A percentile compares a stretch with the other conserved stretches of the same genome.
Conservation (phyloP, 2,888 invertebrate genomes). For the Drosophila falleni region DNA sequence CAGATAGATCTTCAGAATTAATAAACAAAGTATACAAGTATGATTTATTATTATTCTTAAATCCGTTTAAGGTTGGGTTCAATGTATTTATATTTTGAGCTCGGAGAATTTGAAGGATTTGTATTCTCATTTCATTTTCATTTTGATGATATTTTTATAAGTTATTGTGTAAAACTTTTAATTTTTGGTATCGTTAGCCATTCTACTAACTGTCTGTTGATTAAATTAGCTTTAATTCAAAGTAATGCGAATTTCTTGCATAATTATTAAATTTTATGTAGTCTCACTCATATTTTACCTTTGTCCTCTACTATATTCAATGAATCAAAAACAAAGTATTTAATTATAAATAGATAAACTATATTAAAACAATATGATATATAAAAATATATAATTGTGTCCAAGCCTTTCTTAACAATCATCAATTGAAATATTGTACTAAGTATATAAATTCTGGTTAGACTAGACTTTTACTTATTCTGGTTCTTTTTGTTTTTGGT, state of each 20-base stretch:
- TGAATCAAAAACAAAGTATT: constrained; percentile 26
- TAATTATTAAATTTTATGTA: constrained; percentile 51
- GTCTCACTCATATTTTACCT: constrained; percentile 71
- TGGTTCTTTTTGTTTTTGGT: neutral
- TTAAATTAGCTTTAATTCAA: constrained; percentile 43
- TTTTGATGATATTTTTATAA: constrained; percentile 11
- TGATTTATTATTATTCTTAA: neutral
- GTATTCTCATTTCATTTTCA: neutral
- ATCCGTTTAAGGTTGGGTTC: neutral
- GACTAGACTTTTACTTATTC: constrained; percentile 29
- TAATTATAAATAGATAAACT: constrained; percentile 22
- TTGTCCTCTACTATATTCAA: constrained; percentile 45
- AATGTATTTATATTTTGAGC: neutral
- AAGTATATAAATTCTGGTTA: constrained; percentile 13
- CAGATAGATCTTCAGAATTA: neutral
- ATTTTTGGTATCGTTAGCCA: constrained; percentile 36
- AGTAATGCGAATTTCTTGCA: constrained; percentile 34
- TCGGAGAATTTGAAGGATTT: neutral
- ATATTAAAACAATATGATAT: constrained; percentile 10
- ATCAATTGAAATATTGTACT: neutral
- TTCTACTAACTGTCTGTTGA: constrained; percentile 33
- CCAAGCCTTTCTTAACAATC: constrained; percentile 8
- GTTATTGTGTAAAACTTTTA: constrained; percentile 4
- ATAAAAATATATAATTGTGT: constrained; percentile 12
- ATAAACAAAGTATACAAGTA: neutral